Base-by-base conservation (phyloP, 2,113 vertebrate genomes). In the Agelaius tricolor region DNA sequence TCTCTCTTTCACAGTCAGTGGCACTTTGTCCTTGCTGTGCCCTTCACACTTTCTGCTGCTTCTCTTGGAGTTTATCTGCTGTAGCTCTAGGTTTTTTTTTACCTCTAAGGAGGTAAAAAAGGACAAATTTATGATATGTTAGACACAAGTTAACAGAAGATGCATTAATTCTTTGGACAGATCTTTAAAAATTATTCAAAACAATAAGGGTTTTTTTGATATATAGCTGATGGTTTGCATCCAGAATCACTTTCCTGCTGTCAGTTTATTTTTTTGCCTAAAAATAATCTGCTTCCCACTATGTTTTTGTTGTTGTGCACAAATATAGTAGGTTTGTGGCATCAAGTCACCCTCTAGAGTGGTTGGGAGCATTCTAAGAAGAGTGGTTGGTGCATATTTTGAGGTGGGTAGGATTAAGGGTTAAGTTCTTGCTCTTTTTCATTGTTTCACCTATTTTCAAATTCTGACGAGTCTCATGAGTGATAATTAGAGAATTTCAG, bases 401-500 rank as follows among this genome's bases (percentile, higher is more conserved):
- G n/a, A 65, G 23, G n/a, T 47, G 27, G 12, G 26, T 80, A 79
- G 37, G 7, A 66, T 62, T 80, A 94, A 73, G 67, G 13, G 14
- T 77, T 37, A 85, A 43, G 3, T 35, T 85, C 46, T 91, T 91
- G 10, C 7, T 73, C 49, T 91, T 87, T 61, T 76, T 62, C 9
- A 13, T 75, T 82, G 35, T 87, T 91, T 76, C 84, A 47, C 13
- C 44, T 94, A 3, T 77, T 95, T 91, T 74, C 30, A 87, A 66
- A 74, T 85, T 85, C 72, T 73, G 67, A 73, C 88, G 63, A 77
- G 35, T 71, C 6, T 1, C 49, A 76, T 75, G 62, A 89, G 35
- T 76, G 59, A 62, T 74, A 90, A 94, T 80, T 90, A 83, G 27
- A 74, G 59, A 83, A 83, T 95, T 86, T 77, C 30, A 75, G 47